Evolutionary conservation across 2,888 invertebrate genomes (phyloP).

Genomic region (Eumacrocentrus americanus): DNA sequence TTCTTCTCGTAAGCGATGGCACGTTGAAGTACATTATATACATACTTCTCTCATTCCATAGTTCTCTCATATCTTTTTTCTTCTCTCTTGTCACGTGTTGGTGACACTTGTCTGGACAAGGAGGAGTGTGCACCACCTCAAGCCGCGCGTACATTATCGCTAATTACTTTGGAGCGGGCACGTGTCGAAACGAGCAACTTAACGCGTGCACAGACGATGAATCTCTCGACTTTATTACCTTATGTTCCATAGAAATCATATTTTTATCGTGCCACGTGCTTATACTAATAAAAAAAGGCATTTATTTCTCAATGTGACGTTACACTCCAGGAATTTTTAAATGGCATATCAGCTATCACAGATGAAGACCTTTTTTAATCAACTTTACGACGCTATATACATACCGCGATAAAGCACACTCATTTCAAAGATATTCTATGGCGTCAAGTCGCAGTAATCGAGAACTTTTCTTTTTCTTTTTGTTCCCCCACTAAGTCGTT

Average conservation of each 20-base stretch:
- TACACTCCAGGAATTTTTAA: not conserved
- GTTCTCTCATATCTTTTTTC: not conserved
- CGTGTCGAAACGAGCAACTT: not conserved
- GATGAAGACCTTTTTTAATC: not conserved
- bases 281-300: too few species aligned
- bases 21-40: not conserved
- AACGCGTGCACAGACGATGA: not conserved
- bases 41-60: not conserved
- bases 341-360: too few species aligned
- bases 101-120: not conserved
- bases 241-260: too few species aligned
- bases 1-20: too few species aligned
- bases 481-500: not conserved
- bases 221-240: not conserved
- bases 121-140: not conserved
- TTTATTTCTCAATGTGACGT: too few species aligned
- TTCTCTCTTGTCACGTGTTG: not conserved
- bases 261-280: too few species aligned
- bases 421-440: not conserved
- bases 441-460: not conserved
- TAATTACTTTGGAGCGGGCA: not conserved
- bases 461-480: not conserved
- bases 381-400: not conserved
- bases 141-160: not conserved
- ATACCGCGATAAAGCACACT: not conserved